These are phyloP conservation scores for Gymnopithys bicolor DNA, from an alignment of 2,797 vertebrate species.

Conservation along the genomic window DNA sequence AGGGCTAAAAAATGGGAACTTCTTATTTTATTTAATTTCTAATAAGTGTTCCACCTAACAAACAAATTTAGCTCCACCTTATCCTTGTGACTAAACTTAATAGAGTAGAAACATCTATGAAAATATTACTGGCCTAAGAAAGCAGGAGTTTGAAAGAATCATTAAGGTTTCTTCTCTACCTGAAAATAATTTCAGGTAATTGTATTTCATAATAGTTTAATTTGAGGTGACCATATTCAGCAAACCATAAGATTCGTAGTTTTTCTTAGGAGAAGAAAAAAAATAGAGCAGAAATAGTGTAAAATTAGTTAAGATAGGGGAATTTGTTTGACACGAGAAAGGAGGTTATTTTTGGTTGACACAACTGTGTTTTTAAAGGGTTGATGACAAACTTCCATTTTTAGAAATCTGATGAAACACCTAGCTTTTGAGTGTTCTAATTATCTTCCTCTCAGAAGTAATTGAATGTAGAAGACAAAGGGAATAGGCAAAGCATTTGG, in stretches of 20 bases:
- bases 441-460: not conserved
- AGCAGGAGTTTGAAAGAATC: not conserved
- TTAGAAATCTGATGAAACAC: not conserved
- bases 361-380: not conserved
- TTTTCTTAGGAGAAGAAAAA: not conserved
- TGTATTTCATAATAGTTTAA: not conserved
- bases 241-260: not conserved
- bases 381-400: not conserved
- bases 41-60: not conserved
- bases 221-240: not conserved
- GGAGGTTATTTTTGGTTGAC: not conserved
- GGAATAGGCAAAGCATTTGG: not conserved
- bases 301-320: not conserved
- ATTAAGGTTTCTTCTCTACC: not conserved
- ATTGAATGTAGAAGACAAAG: not conserved
- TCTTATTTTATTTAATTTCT: not conserved
- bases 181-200: not conserved
- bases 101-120: not conserved
- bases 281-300: not conserved
- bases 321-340: not conserved
- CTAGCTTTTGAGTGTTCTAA: not conserved
- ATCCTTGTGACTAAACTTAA: not conserved
- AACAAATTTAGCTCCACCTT: not conserved
- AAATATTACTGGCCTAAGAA: not conserved
- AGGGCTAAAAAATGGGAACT: not conserved